Conservation (phyloP, 2,113 vertebrate genomes). For the Coptodon rendalli region DNA sequence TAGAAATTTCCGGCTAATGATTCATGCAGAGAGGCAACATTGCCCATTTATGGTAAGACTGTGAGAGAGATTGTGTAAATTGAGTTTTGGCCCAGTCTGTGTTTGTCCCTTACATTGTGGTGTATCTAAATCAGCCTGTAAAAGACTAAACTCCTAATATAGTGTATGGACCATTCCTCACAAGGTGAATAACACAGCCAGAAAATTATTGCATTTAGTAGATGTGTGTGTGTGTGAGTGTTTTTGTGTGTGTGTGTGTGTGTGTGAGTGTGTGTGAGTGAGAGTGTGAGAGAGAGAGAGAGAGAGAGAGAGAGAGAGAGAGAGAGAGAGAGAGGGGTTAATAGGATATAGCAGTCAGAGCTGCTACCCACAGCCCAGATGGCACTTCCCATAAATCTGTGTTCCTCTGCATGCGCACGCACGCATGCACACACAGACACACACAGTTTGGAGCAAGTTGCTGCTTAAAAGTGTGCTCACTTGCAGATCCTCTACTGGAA, state of each 20-base stretch:
- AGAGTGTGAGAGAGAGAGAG: too few species aligned
- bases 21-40: not conserved
- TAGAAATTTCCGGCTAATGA: not conserved
- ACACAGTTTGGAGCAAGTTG: not conserved
- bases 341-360: not conserved
- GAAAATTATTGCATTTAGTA: not conserved
- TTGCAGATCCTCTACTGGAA: not conserved
- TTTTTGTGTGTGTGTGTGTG: not conserved
- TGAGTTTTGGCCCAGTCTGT: not conserved
- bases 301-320: not conserved
- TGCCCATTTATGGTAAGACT: not conserved
- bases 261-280: not conserved
- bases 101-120: not conserved
- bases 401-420: not conserved
- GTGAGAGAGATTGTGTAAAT: not conserved
- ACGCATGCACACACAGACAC: not conserved
- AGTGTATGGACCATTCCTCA: not conserved
- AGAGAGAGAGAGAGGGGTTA: not conserved
- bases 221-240: not conserved
- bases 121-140: not conserved
- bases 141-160: not conserved
- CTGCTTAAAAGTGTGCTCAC: not conserved
- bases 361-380: slow-evolving; percentile 35
- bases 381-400: slow-evolving; percentile 23
- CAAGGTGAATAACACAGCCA: not conserved